Evolutionary conservation across 2,888 invertebrate species (phyloP), one percentile per base, ranked within the genome.

Genomic region (Pharmacophagus antenor): DNA sequence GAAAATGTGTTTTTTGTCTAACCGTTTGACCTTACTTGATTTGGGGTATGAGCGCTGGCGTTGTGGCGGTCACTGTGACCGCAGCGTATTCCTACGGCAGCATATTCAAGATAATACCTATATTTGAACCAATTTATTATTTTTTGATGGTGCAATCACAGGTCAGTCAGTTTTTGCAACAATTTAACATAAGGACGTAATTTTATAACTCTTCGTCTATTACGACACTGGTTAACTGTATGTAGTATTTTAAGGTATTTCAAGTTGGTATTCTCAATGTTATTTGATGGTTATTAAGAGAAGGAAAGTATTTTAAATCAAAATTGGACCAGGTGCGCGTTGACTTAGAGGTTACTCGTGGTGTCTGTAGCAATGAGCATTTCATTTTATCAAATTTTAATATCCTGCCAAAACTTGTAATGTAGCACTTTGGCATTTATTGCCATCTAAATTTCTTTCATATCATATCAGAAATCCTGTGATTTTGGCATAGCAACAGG

Each of bases 1-100:
- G 71, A 77, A 76, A 75, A 79, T 80, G 75, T 74, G 74, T 76
- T 70, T 66, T 80, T 76, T 79, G 77, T 80, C 63, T 70, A 77
- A 75, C 72, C 68, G 70, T 70, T 74, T 76, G 76, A 77, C 76
- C 77, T 77, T 79, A 80, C 70, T 82, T 79, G 78, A 83, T 81
- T 83, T 77, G 72, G 61, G 73, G 67, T 69, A 53, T 72, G 71
- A 73, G 67, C 71, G 69, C 67, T 72, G 65, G 65, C 72, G 70
- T 73, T 75, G 75, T 74, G 76, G 69, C 70, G 65, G 67, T 77
- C 76, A 79, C 75, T 81, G 74, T 70, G 74, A 66, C 73, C 71
- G 71, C 73, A 72, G 72, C 73, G 72, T 76, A 68, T 71, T 70
- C 70, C 54, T 61, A 60, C 54, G 59, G 58, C 62, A 48, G 60